Base-by-base conservation (phyloP, 2,113 vertebrate genomes). In the Rissa tridactyla region DNA sequence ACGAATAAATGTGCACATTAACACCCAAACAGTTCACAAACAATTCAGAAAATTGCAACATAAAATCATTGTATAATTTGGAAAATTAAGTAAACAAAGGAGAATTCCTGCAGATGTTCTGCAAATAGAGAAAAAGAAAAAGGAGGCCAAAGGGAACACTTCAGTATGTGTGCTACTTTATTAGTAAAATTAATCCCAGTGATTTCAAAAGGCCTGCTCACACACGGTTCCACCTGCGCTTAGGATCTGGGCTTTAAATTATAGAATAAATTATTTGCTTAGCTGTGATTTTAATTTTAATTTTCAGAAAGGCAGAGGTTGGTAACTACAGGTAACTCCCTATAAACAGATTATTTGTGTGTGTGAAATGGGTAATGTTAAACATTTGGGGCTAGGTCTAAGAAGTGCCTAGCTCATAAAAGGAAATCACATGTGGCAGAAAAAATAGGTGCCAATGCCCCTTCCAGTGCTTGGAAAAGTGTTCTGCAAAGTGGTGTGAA, bases 1-100 rank as follows among this genome's bases (percentile, higher is more conserved):
- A 88, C 11, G 29, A 81, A 57, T 38, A 84, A 83, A 84, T 70
- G 34, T 47, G 23, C 64, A 49, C 29, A 29, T 81, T 86, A 83
- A 61, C 38, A 81, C 32, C 54, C 27, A 75, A 82, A 44, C 27
- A 61, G 30, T 82, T 81, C 77, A 81, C 69, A 82, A 65, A 88
- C 73, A 76, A 54, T 94, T 88, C 65, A 91, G 70, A 95, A 93
- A 86, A 91, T 38, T 92, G 82, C 66, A 91, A 93, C 49, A 82
- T 82, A 92, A 90, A 95, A 84, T 84, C 27, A 51, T 40, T 69
- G 65, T 72, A 52, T 89, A 76, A 79, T 84, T 94, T 36, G 27
- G 57, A 93, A 91, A 79, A 88, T 64, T 73, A 65, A 80, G 32
- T 93, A 93, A 94, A 91, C 54, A 66, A 81, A 72, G 49, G 44